A percentile compares a stretch with the other conserved stretches of the same genome.
Evolutionary conservation across 2,797 vertebrate genomes (phyloP).

Genomic region (Coregonus sp.): DNA sequence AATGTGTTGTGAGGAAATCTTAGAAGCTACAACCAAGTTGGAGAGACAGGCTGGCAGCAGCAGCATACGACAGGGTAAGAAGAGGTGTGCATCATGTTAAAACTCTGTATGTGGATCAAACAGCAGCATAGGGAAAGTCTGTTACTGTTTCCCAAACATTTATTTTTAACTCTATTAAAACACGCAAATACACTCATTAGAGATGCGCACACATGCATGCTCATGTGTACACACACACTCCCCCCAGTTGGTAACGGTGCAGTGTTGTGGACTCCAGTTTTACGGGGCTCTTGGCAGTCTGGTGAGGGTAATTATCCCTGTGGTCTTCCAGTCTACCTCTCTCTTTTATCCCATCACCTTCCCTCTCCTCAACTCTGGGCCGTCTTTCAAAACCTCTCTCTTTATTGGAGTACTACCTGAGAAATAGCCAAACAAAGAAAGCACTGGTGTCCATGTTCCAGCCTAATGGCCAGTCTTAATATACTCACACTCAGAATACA

Average conservation of each 20-base stretch:
- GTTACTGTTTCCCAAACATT: constrained; percentile 57
- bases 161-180: background rate
- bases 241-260: constrained; percentile 62
- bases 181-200: constrained; percentile 54
- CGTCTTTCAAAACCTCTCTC: background rate
- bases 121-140: constrained; percentile 29
- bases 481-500: background rate
- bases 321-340: constrained; percentile 69
- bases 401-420: background rate
- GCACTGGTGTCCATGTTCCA: too few relatives aligned
- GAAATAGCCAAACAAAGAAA: too few relatives aligned
- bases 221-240: constrained; percentile 39
- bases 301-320: constrained; percentile 77
- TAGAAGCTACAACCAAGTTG: constrained; percentile 42
- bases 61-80: background rate
- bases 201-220: constrained; percentile 49
- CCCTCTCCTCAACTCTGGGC: constrained; percentile 19
- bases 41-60: constrained; percentile 34
- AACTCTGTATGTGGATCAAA: constrained; percentile 53
- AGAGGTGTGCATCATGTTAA: background rate
- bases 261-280: constrained; percentile 78
- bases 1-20: constrained; percentile 37
- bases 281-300: constrained; percentile 78
- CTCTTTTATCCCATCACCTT: constrained; percentile 58
- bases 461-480: background rate